These are phyloP conservation scores for Telmatochromis brachygnathus DNA, from an alignment of 2,113 vertebrate species.

Conservation along the genomic window DNA sequence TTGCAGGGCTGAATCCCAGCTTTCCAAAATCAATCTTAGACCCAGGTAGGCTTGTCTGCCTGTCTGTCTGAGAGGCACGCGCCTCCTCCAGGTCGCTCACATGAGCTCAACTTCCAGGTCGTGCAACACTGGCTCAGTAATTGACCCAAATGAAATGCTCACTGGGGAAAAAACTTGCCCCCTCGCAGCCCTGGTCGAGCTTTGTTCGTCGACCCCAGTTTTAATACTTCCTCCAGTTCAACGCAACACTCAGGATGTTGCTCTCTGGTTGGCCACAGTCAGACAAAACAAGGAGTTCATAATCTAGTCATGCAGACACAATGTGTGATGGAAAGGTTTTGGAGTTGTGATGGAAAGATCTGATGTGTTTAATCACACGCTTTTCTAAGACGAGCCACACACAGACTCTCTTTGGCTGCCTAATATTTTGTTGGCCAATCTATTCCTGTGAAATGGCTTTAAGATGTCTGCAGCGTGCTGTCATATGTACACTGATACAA, in stretches of 20 bases:
- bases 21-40: not conserved
- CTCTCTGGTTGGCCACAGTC: conserved; percentile 5
- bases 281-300: conserved; percentile 42
- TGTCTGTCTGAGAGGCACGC: conserved; percentile 24
- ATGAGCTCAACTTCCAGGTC: conserved; percentile 53
- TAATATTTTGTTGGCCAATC: conserved; percentile 12
- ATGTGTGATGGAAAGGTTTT: conserved; percentile 24
- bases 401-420: not conserved
- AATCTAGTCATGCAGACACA: conserved; percentile 44
- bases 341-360: conserved; percentile 16
- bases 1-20: conserved; percentile 8
- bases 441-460: conserved; percentile 15
- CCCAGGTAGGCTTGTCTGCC: conserved; percentile 21
- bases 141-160: conserved; percentile 54
- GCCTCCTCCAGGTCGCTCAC: conserved; percentile 46
- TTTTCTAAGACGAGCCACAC: not conserved
- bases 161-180: conserved; percentile 6
- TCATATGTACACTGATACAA: not conserved
- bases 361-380: conserved; percentile 20
- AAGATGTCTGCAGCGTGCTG: not conserved
- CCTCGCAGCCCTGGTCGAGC: not conserved
- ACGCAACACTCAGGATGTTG: conserved; percentile 25
- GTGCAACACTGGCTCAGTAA: conserved; percentile 22
- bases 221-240: conserved; percentile 50
- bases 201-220: conserved; percentile 46